phyloP scores from a whole-genome alignment of 1,140 invertebrate species.

The Drosophila watanabei region DNA sequence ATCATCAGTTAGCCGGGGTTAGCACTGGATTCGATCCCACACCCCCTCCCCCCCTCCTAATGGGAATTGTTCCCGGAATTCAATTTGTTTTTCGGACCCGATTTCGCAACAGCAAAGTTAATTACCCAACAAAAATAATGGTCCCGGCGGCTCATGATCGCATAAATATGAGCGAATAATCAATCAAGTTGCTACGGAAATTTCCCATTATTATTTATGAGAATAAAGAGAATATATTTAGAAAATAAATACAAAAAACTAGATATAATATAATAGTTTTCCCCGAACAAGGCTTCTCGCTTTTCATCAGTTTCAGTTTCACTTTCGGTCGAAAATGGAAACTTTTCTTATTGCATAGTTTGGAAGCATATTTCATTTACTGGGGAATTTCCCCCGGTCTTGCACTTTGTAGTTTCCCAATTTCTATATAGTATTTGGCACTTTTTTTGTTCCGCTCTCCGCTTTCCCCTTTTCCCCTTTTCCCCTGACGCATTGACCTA shows the following conservation, averaged over 20 bases:
- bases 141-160: constrained; percentile 22
- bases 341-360: constrained; percentile 46
- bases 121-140: constrained; percentile 22
- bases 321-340: constrained; percentile 23
- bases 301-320: constrained; percentile 37
- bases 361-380: constrained; percentile 60
- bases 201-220: not conserved
- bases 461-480: not conserved
- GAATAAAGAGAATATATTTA: not conserved
- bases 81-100: constrained; percentile 41
- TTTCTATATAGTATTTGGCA: constrained; percentile 62
- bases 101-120: constrained; percentile 34
- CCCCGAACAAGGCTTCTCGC: not conserved
- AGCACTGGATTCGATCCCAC: constrained; percentile 3
- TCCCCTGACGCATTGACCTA: constrained; percentile 71
- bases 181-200: constrained; percentile 17
- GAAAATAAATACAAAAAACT: no score
- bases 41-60: not conserved
- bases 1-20: constrained; percentile 11
- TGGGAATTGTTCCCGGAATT: constrained; percentile 35
- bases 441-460: constrained; percentile 22
- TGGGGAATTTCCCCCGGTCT: constrained; percentile 25
- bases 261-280: not conserved
- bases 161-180: constrained; percentile 29
- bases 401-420: constrained; percentile 47